Evolutionary conservation across 1,140 invertebrate species (phyloP).

Genomic region (Orchestia grillus): DNA sequence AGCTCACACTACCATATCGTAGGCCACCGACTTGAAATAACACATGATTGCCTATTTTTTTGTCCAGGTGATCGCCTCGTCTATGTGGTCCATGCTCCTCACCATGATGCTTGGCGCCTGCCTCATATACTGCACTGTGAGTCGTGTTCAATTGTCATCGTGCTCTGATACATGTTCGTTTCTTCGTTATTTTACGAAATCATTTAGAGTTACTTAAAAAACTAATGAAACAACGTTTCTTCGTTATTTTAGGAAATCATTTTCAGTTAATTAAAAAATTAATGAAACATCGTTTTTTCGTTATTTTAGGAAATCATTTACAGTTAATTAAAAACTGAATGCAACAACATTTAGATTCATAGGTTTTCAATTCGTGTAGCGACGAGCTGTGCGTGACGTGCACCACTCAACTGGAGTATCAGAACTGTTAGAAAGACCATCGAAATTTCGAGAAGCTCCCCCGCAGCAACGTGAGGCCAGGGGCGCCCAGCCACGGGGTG

Average conservation of each 20-base stretch:
- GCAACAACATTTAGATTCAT: neutral
- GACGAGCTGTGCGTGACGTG: too few relatives aligned
- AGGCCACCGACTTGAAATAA: neutral
- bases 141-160: neutral
- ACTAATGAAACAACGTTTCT: neutral
- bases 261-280: neutral
- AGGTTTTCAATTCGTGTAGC: too few relatives aligned
- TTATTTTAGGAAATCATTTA: neutral
- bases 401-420: too few relatives aligned
- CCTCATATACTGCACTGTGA: slow-evolving; percentile 48
- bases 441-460: too few relatives aligned
- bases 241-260: neutral
- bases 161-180: neutral
- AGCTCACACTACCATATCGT: neutral
- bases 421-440: too few relatives aligned
- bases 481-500: too few relatives aligned
- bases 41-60: neutral
- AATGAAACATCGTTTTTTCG: neutral
- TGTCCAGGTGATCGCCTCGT: slow-evolving; percentile 17
- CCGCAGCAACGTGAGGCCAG: too few relatives aligned
- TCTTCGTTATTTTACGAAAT: neutral
- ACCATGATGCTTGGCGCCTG: slow-evolving; percentile 36
- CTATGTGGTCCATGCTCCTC: slow-evolving; percentile 49
- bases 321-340: neutral
- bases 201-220: neutral